Evolutionary conservation across 2,888 invertebrate species (phyloP).

Genomic region (Cancer borealis): DNA sequence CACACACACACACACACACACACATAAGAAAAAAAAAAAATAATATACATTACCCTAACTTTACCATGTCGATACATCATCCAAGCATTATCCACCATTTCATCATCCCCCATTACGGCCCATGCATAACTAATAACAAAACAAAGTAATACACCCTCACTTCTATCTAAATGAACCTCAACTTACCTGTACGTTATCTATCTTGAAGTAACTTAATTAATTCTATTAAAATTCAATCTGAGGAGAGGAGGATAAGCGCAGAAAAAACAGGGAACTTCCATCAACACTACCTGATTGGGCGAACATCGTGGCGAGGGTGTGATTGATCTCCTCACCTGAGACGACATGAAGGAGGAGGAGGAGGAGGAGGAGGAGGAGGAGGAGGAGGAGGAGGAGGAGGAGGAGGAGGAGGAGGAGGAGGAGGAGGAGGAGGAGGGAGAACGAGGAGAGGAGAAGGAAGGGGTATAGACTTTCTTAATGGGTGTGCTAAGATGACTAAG

Average conservation of each 20-base stretch:
- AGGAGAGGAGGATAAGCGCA: not conserved
- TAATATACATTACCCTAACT: not conserved
- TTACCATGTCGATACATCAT: not conserved
- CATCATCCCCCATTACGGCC: not conserved
- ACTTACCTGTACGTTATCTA: not conserved
- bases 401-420: not conserved
- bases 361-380: slow-evolving; percentile 1
- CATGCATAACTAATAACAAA: not conserved
- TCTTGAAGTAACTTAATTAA: not conserved
- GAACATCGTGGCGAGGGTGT: not conserved
- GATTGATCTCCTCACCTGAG: not conserved
- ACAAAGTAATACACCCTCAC: not conserved
- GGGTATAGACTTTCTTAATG: not conserved
- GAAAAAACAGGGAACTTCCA: not conserved
- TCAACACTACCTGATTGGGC: not conserved
- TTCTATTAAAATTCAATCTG: slow-evolving; percentile 1
- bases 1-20: not conserved
- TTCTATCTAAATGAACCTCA: not conserved
- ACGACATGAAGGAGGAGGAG: not conserved
- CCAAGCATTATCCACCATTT: not conserved
- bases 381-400: not conserved
- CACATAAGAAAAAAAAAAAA: not conserved
- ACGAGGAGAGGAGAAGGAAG: not conserved
- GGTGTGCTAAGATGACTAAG: slow-evolving; percentile 12
- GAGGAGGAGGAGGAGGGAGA: not conserved